Conservation (phyloP, 92 coral and sea anemone species). For the Chrysogorgia sp. region DNA sequence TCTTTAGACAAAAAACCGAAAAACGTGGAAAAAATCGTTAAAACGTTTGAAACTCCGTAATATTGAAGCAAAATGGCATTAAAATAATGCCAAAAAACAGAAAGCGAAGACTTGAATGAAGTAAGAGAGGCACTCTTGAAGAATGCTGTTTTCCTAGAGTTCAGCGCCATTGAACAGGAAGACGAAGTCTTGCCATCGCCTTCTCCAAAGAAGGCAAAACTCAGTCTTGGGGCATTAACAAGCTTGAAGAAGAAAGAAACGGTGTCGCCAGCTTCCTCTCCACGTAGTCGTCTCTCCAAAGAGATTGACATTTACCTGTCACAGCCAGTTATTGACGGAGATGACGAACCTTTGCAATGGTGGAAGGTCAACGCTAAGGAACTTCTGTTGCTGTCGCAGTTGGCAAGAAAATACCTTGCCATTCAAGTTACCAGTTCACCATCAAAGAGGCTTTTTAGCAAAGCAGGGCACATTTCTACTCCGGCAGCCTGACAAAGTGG, state of each 20-base stretch:
- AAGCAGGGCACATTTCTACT: no score
- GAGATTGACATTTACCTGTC: constrained; percentile 10
- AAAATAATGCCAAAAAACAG: neutral
- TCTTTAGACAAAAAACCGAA: no score
- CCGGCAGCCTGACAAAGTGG: no score
- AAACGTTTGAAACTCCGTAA: no score
- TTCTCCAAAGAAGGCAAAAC: no score
- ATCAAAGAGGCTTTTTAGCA: no score
- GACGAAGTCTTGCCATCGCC: constrained; percentile 23
- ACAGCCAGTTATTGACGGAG: constrained; percentile 7
- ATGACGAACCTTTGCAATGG: no score
- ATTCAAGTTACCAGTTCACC: no score
- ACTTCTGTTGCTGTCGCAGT: constrained; percentile 4
- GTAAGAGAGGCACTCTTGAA: constrained; percentile 25
- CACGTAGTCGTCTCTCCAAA: constrained; percentile 31
- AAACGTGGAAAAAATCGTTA: neutral
- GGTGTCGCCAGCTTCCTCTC: constrained; percentile 29
- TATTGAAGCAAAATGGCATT: no score
- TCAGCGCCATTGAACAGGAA: constrained; percentile 28
- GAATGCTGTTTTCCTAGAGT: constrained; percentile 1
- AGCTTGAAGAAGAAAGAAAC: constrained; percentile 23
- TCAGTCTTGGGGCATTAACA: constrained; percentile 27
- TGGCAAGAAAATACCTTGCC: no score
- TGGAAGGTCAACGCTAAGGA: constrained; percentile 29
- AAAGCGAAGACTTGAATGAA: neutral